A percentile compares a stretch with the other conserved stretches of the same genome.
Conservation (phyloP, 2,113 vertebrate species). For the Ardeotis arabs region DNA sequence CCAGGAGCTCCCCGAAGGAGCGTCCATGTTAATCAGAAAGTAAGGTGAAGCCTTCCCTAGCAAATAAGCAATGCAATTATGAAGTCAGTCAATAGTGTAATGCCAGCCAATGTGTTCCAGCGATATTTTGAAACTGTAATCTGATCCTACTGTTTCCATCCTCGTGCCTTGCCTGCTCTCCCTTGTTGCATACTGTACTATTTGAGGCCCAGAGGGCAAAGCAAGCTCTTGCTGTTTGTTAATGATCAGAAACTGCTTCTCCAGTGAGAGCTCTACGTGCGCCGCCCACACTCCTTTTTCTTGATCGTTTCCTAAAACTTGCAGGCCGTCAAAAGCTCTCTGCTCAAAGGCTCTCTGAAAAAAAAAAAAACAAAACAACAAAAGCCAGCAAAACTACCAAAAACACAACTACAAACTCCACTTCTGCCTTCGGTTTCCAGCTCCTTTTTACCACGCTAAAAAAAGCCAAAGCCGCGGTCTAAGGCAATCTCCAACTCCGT, state of each 20-base stretch:
- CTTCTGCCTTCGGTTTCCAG: neutral
- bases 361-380: neutral
- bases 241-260: conserved; percentile 59
- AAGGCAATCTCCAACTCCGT: conserved; percentile 8
- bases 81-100: conserved; percentile 72
- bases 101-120: conserved; percentile 69
- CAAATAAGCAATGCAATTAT: conserved; percentile 79
- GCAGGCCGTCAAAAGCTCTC: neutral
- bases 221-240: conserved; percentile 66
- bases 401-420: neutral
- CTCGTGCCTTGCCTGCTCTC: conserved; percentile 65
- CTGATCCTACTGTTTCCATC: conserved; percentile 77
- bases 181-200: conserved; percentile 73
- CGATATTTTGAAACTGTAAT: conserved; percentile 79
- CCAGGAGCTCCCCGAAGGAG: conserved; percentile 46
- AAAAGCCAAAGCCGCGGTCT: conserved; percentile 4
- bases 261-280: neutral
- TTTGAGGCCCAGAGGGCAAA: conserved; percentile 72
- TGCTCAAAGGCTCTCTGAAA: neutral
- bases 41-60: conserved; percentile 76
- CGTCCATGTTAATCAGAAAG: conserved; percentile 72
- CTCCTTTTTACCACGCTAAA: neutral
- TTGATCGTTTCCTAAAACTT: conserved; percentile 18
- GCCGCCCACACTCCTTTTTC: conserved; percentile 50
- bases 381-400: neutral